phyloP scores from a whole-genome alignment of 23 tunicate genomes.

The Styela plicata region DNA sequence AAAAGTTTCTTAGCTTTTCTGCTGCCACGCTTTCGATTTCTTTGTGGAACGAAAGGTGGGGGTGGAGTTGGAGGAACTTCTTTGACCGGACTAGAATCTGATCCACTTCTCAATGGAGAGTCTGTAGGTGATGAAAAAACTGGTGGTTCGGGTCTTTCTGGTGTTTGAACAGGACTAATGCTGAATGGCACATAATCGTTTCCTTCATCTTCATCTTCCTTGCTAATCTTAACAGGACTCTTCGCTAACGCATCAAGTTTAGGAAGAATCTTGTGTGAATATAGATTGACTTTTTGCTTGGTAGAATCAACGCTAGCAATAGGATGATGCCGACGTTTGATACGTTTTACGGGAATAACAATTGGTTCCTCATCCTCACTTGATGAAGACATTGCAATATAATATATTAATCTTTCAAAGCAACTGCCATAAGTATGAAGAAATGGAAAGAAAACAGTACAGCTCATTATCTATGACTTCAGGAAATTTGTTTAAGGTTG shows the following conservation, averaged over 20 bases:
- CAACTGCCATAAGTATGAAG: no score
- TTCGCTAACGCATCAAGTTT: conserved; percentile 21
- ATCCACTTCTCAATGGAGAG: no score
- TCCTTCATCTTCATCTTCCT: conserved; percentile 9
- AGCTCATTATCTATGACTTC: no score
- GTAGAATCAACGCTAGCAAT: not conserved
- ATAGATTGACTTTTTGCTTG: conserved; percentile 11
- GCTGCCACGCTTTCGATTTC: not conserved
- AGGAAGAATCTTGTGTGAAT: conserved; percentile 29
- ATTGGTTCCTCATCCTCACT: conserved; percentile 7
- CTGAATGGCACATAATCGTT: conserved; percentile 20
- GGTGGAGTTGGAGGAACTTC: conserved; percentile 27
- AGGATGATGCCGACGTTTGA: conserved; percentile 10
- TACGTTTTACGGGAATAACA: conserved; percentile 11
- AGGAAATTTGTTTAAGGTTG: no score
- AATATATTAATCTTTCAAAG: no score
- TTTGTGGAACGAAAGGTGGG: conserved; percentile 12
- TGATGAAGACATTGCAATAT: not conserved
- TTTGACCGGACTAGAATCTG: not conserved
- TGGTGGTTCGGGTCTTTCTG: not conserved
- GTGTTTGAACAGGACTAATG: not conserved
- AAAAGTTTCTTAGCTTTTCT: conserved; percentile 16
- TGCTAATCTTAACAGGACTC: conserved; percentile 13
- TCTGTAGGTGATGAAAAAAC: not conserved
- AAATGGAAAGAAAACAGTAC: no score